Percentiles rank a stretch among this genome's conserved stretches.
Evolutionary conservation across 2,888 invertebrate genomes (phyloP).

Genomic region (Anorthoa munda): DNA sequence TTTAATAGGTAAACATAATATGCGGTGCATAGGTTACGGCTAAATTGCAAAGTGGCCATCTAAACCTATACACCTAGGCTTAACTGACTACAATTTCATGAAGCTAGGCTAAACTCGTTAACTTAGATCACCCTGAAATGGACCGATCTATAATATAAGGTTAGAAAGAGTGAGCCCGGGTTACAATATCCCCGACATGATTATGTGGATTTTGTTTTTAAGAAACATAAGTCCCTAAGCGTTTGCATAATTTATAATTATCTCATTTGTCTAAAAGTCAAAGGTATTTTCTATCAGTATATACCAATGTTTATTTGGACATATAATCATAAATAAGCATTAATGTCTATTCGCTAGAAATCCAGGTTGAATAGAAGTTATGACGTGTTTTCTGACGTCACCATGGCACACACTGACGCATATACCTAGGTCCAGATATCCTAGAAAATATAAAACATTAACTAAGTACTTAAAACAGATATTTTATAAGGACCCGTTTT

Average conservation of each 20-base stretch:
- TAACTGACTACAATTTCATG: slow-evolving; percentile 4
- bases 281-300: no score
- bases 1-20: neutral
- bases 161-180: neutral
- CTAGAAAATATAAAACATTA: slow-evolving; percentile 6
- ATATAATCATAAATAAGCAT: neutral
- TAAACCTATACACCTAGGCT: neutral
- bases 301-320: neutral
- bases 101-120: slow-evolving; percentile 6
- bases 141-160: neutral
- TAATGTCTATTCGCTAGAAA: neutral
- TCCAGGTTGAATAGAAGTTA: neutral
- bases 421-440: neutral
- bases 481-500: slow-evolving; percentile 13
- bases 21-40: neutral
- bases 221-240: neutral
- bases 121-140: neutral
- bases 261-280: neutral
- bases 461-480: slow-evolving; percentile 5
- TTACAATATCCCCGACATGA: neutral
- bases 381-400: slow-evolving; percentile 1
- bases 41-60: neutral
- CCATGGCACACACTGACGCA: slow-evolving; percentile 3
- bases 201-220: neutral
- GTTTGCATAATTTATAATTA: neutral